Evolutionary conservation across 2,888 invertebrate genomes (phyloP), one percentile per base, ranked within the genome.

Genomic region (Oxytorus armatus): DNA sequence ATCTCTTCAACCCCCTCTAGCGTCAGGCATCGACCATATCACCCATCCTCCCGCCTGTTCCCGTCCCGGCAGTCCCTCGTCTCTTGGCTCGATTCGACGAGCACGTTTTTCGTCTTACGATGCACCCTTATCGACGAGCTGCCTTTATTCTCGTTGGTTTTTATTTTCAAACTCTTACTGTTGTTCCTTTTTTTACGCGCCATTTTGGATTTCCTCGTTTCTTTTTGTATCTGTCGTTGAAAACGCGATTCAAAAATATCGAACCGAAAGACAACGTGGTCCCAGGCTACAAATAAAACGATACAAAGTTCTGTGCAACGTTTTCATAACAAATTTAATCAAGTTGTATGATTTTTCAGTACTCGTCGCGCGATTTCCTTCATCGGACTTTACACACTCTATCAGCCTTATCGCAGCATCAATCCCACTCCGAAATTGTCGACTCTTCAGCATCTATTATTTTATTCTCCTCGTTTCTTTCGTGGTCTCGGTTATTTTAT

Each of bases 91-190:
- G 29, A 69, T 65, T 65, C 69, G 18, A 29, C 76, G 61, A 68
- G 65, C 73, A 77, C 77, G 49, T 86, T 82, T 83, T 85, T 82
- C 21, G 77, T 81, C 81, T 81, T 83, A 84, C 85, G 85, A 88
- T 89, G 80, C 84, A 85, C 79, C 82, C 86, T 85, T 86, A 87
- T 84, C 83, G 65, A 65, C 65, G 57, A 59, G 55, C 72, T 29
- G 25, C 55, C 47, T 76, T 8, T 8, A 1, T 36, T 8, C 10
- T 36, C 78, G 65, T 77, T 57, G 69, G 39, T 55, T 11, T n/a
- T 53, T 47, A 10, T 33, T 55, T 39, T 59, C 36, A 39, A 51
- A 51, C 51, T 39, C 49, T 66, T 36, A 14, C n/a, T 21, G 21
- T 16, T 14, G 11, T 29, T n/a, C 33, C 23, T 53, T 49, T 57